Conservation (phyloP, 2,888 invertebrate species). For the Belgica antarctica region DNA sequence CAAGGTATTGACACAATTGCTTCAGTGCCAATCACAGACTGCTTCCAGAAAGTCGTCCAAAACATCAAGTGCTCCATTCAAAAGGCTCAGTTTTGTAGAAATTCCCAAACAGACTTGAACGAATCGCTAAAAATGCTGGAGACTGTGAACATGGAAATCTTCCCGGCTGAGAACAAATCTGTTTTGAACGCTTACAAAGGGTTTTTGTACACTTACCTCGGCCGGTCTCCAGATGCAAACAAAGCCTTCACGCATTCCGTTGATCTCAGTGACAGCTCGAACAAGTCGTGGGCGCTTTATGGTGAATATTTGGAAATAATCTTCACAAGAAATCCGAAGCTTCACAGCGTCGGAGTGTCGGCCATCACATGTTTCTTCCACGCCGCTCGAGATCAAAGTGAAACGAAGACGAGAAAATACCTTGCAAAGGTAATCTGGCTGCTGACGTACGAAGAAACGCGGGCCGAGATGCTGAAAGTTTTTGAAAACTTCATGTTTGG, state of each 20-base stretch:
- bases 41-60: constrained; percentile 94
- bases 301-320: constrained; percentile 93
- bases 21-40: constrained; percentile 94
- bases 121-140: constrained; percentile 95
- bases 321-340: constrained; percentile 73
- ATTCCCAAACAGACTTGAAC: constrained; percentile 80
- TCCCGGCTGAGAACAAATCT: constrained; percentile 92
- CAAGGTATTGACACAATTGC: constrained; percentile 93
- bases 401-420: constrained; percentile 91
- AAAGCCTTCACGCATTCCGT: constrained; percentile 94
- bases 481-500: constrained; percentile 93
- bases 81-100: constrained; percentile 67
- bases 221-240: constrained; percentile 90
- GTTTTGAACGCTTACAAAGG: constrained; percentile 95
- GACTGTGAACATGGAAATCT: constrained; percentile 90
- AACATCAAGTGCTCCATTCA: constrained; percentile 95
- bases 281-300: constrained; percentile 97
- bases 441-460: constrained; percentile 87
- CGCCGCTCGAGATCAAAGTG: constrained; percentile 92
- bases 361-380: constrained; percentile 94
- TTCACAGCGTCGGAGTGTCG: constrained; percentile 76
- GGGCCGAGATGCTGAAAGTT: constrained; percentile 75
- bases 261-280: constrained; percentile 86
- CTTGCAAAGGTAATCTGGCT: constrained; percentile 94
- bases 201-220: constrained; percentile 80